phyloP scores from a whole-genome alignment of 2,888 invertebrate species.

The Nephrocerus scutellatus region DNA sequence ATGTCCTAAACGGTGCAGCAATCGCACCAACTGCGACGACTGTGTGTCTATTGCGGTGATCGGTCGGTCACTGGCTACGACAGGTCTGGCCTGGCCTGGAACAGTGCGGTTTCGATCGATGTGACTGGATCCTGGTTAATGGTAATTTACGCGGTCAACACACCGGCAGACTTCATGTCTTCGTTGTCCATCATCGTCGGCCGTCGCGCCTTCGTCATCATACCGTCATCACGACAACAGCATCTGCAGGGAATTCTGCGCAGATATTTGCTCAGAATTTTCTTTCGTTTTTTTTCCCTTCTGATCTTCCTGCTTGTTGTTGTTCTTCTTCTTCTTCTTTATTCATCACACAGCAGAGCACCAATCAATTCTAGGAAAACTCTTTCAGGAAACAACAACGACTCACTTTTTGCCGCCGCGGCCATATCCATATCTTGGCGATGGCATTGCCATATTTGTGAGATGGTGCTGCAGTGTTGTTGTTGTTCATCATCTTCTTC shows the following conservation, averaged over 20 bases:
- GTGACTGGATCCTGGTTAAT: no score
- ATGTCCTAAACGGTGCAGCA: neutral
- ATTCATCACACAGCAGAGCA: conserved; percentile 12
- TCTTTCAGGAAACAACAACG: conserved; percentile 23
- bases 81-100: conserved; percentile 5
- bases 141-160: conserved; percentile 26
- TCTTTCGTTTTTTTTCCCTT: conserved; percentile 14
- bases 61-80: conserved; percentile 9
- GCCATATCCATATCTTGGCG: conserved; percentile 16
- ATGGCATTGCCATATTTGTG: no score
- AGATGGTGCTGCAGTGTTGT: conserved; percentile 6
- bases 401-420: conserved; percentile 21
- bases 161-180: conserved; percentile 27
- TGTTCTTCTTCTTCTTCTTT: conserved; percentile 8
- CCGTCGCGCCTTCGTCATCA: neutral
- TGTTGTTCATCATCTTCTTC: conserved; percentile 13
- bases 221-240: conserved; percentile 20
- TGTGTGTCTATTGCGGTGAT: conserved; percentile 10
- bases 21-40: conserved; percentile 8
- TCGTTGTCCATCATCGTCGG: conserved; percentile 17
- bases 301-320: conserved; percentile 2
- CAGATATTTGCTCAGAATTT: conserved; percentile 18
- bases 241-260: conserved; percentile 25
- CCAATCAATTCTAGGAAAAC: conserved; percentile 21
- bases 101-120: conserved; percentile 3